Conservation (phyloP, 2,113 vertebrate species). For the Pycnonotus jocosus region DNA sequence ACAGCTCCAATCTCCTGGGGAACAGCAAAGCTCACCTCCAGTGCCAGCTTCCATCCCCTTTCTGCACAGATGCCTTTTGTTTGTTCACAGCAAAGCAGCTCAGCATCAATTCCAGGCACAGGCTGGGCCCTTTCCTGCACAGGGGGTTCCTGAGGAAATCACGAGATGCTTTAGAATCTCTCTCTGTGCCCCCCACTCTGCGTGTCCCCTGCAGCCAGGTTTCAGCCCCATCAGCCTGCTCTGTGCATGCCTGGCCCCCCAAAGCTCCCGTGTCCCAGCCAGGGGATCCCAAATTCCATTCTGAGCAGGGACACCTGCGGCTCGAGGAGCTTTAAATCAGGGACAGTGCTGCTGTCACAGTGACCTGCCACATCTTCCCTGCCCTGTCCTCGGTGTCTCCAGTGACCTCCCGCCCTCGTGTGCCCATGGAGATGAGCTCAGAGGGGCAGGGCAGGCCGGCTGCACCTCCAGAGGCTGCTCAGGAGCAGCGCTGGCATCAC, state of each 20-base stretch:
- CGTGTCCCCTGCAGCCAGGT: accelerated
- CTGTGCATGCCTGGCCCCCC: accelerated
- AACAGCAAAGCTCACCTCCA: neutral
- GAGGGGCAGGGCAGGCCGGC: neutral
- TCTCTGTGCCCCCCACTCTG: neutral
- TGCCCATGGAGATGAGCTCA: neutral
- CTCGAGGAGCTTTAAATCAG: neutral
- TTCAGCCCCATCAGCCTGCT: accelerated
- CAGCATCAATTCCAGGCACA: neutral
- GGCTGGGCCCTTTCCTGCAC: neutral
- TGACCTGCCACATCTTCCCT: neutral
- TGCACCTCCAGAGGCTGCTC: neutral
- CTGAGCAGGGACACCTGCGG: neutral
- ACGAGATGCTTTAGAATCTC: accelerated
- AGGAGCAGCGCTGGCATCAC: neutral
- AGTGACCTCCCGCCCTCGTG: neutral
- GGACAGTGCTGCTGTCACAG: accelerated
- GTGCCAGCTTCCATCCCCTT: neutral
- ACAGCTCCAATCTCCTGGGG: accelerated
- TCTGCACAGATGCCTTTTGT: neutral
- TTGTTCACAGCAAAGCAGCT: neutral
- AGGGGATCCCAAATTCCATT: accelerated
- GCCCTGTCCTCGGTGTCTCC: neutral
- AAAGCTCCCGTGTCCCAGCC: neutral
- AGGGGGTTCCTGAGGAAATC: neutral